Evolutionary conservation across 2,888 invertebrate species (phyloP).

Genomic region (Troides oblongomaculatus): DNA sequence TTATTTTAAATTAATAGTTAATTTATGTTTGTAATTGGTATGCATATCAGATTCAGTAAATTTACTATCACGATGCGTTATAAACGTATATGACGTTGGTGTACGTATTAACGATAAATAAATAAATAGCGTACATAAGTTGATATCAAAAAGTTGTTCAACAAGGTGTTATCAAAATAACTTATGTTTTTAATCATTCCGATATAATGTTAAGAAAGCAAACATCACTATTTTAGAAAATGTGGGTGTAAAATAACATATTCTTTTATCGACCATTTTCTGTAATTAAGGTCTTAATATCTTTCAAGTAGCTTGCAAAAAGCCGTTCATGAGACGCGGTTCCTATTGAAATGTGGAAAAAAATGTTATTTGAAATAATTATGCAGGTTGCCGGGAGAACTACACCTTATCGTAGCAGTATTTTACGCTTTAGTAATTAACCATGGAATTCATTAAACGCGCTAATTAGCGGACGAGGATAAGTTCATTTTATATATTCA

Average conservation of each 20-base stretch:
- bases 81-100: too few species aligned
- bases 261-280: constrained; percentile 20
- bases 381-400: constrained; percentile 14
- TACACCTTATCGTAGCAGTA: constrained; percentile 24
- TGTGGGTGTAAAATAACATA: constrained; percentile 20
- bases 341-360: constrained; percentile 20
- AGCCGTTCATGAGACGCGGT: constrained; percentile 7
- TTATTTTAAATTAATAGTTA: too few species aligned
- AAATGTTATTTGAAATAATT: constrained; percentile 27
- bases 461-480: constrained; percentile 27
- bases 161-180: background rate
- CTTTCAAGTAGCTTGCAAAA: constrained; percentile 17
- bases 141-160: background rate
- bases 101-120: too few species aligned
- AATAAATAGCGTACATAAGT: background rate
- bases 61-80: too few species aligned
- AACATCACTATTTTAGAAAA: constrained; percentile 17
- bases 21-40: too few species aligned
- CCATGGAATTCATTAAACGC: constrained; percentile 26
- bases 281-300: constrained; percentile 20
- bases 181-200: background rate
- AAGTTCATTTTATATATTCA: constrained; percentile 23
- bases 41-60: too few species aligned
- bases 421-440: constrained; percentile 28
- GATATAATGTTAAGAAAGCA: background rate